phyloP scores from a whole-genome alignment of 2,797 vertebrate species.

The Cryptoblepharus egeriae region DNA sequence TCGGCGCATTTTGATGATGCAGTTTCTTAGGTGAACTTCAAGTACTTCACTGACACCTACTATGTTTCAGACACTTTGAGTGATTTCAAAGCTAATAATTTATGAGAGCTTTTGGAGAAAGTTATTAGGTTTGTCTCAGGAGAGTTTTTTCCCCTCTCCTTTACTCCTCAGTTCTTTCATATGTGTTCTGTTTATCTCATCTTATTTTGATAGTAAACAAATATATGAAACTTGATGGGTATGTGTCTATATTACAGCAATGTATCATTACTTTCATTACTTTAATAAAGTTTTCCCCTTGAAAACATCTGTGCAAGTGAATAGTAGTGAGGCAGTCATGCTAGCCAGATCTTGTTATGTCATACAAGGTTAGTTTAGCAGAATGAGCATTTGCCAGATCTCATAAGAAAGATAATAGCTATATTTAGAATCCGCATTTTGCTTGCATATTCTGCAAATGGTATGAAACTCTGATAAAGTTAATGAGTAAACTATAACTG shows the following conservation, averaged over 20 bases:
- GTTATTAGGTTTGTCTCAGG: conserved; percentile 74
- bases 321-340: neutral
- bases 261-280: neutral
- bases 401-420: neutral
- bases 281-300: conserved; percentile 15
- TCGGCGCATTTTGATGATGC: conserved; percentile 72
- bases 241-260: neutral
- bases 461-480: neutral
- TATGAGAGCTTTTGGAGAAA: conserved; percentile 75
- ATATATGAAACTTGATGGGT: conserved; percentile 50
- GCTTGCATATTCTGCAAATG: neutral
- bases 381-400: neutral
- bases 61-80: conserved; percentile 69
- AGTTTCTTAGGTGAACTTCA: conserved; percentile 78
- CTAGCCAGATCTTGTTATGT: neutral
- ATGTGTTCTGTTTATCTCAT: conserved; percentile 64
- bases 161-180: conserved; percentile 33
- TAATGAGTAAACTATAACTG: neutral
- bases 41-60: conserved; percentile 70
- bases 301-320: conserved; percentile 3
- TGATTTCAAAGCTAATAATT: conserved; percentile 79
- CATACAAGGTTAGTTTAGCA: conserved; percentile 18
- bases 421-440: neutral
- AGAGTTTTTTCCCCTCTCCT: conserved; percentile 57
- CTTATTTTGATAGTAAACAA: conserved; percentile 67